Evolutionary conservation across 2,113 vertebrate species (phyloP).

Genomic region (Agelaius tricolor): DNA sequence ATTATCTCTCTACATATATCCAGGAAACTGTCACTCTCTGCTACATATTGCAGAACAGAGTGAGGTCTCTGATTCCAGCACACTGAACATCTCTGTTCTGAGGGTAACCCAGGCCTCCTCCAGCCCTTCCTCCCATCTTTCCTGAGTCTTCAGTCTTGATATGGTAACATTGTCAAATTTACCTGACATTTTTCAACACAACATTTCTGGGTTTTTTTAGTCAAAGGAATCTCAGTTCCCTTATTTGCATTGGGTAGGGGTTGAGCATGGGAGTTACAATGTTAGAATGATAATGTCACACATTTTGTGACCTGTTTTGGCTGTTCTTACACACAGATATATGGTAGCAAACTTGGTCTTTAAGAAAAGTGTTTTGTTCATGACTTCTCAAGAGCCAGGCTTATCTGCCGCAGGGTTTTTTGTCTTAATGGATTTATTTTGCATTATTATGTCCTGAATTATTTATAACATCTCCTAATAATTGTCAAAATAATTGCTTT

Average conservation of each 20-base stretch:
- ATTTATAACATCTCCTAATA: background rate
- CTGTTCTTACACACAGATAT: accelerated
- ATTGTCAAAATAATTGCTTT: constrained; percentile 32
- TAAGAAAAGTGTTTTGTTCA: background rate
- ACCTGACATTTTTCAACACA: background rate
- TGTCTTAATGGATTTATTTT: constrained; percentile 14
- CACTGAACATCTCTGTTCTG: background rate
- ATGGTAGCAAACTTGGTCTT: background rate
- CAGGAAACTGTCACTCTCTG: background rate
- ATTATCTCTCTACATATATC: background rate
- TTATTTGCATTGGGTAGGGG: background rate
- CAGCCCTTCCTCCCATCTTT: background rate
- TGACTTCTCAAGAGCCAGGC: accelerated
- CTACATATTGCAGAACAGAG: background rate
- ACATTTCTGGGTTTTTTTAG: background rate
- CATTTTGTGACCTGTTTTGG: background rate
- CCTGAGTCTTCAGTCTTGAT: background rate
- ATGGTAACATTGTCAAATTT: background rate
- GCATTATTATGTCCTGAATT: background rate
- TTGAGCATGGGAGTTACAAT: background rate
- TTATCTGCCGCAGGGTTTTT: background rate
- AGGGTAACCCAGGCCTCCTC: background rate
- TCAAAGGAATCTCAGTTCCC: background rate
- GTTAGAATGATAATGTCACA: background rate
- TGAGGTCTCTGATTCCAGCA: background rate